Evolutionary conservation across 2,797 vertebrate genomes (phyloP).

Genomic region (Corythornis leucogaster): DNA sequence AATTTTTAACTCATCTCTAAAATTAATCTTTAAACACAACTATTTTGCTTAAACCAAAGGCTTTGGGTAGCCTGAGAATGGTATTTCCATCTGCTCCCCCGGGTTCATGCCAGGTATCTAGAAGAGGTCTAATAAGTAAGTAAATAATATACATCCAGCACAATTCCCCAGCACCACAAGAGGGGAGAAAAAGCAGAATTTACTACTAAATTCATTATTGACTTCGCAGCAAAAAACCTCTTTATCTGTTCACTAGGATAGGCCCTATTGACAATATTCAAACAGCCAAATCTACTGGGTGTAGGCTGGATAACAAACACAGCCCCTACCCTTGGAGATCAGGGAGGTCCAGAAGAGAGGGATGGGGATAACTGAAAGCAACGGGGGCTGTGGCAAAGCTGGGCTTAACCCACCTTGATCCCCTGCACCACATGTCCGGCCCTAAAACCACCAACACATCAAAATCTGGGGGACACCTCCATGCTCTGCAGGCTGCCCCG

Average conservation of each 20-base stretch:
- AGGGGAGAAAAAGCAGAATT: not conserved
- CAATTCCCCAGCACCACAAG: conserved; percentile 33
- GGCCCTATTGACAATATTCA: not conserved
- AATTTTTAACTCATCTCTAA: conserved; percentile 80
- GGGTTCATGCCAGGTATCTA: not conserved
- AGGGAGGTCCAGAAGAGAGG: not conserved
- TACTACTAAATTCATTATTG: not conserved
- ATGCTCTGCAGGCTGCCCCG: rapidly evolving
- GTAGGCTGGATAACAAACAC: not conserved
- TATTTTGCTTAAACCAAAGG: conserved; percentile 79
- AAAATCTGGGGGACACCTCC: rapidly evolving
- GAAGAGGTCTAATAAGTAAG: conserved; percentile 36
- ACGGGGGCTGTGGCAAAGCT: rapidly evolving
- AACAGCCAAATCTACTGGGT: not conserved
- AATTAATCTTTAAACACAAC: conserved; percentile 84
- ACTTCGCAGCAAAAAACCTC: not conserved
- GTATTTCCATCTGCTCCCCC: not conserved
- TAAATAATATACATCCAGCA: conserved; percentile 36
- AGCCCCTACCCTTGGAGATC: not conserved
- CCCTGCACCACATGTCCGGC: rapidly evolving
- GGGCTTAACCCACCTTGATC: not conserved
- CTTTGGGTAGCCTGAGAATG: conserved; percentile 49
- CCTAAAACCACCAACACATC: no score
- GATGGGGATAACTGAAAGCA: no score
- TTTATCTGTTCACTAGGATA: not conserved